These are phyloP conservation scores for Triplophysa tibetana DNA, from an alignment of 2,113 vertebrate genomes.

Conservation along the genomic window DNA sequence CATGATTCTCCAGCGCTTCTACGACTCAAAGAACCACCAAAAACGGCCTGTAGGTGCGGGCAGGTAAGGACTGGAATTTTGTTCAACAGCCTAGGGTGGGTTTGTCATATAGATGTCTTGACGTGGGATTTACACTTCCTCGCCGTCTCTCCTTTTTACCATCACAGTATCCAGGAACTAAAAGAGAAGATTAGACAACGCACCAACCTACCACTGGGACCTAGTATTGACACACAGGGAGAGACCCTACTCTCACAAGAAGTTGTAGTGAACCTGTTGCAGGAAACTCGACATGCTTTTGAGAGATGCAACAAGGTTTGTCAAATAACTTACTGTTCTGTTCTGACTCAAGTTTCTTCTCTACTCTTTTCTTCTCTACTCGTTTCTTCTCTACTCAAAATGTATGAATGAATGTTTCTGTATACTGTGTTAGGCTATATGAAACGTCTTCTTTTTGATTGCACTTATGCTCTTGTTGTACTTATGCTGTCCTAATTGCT, in stretches of 20 bases:
- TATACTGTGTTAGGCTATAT: too few species aligned
- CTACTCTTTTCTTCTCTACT: too few species aligned
- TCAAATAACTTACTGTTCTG: too few species aligned
- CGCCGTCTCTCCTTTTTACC: background rate
- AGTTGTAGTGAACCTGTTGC: conserved; percentile 95
- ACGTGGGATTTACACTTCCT: background rate
- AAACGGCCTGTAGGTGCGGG: conserved; percentile 91
- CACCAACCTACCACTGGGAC: conserved; percentile 91
- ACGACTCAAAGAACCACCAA: conserved; percentile 99
- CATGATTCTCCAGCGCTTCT: conserved; percentile 94
- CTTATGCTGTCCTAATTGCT: too few species aligned
- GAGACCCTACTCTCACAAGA: conserved; percentile 97
- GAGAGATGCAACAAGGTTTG: conserved; percentile 96
- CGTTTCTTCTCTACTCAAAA: too few species aligned
- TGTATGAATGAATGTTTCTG: too few species aligned
- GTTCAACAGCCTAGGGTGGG: background rate
- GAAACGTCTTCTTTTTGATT: too few species aligned
- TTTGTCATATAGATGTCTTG: background rate
- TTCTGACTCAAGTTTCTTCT: too few species aligned
- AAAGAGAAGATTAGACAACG: conserved; percentile 95
- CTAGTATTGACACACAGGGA: conserved; percentile 95
- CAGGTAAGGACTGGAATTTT: conserved; percentile 76
- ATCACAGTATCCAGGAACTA: conserved; percentile 91
- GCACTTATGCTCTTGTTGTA: too few species aligned
- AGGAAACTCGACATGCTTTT: conserved; percentile 97